phyloP scores from a whole-genome alignment of 37 sponge, comb jelly and placozoan genomes.

The Beroe ovata region DNA sequence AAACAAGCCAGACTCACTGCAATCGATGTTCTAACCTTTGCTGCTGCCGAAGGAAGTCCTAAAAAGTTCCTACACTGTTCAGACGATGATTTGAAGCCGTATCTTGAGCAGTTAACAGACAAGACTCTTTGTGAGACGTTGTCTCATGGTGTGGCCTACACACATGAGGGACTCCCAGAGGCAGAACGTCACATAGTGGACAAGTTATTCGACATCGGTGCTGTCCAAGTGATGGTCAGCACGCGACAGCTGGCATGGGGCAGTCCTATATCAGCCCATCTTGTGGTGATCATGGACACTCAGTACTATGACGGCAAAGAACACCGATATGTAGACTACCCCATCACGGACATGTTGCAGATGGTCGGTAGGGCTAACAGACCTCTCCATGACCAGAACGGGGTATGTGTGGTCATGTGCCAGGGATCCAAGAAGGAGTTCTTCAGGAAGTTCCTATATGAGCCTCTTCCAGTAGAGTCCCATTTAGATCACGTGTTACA shows the following conservation, averaged over 20 bases:
- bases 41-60: constrained; percentile 86
- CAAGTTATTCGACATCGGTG: constrained; percentile 86
- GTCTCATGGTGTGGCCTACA: constrained; percentile 89
- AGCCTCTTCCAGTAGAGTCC: constrained; percentile 98
- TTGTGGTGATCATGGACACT: constrained; percentile 98
- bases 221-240: constrained; percentile 83
- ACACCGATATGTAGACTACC: constrained; percentile 98
- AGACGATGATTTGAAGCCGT: constrained; percentile 76
- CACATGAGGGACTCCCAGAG: constrained; percentile 94
- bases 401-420: constrained; percentile 89
- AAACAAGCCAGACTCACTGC: constrained; percentile 96
- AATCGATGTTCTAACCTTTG: constrained; percentile 90
- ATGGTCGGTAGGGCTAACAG: constrained; percentile 93
- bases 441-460: constrained; percentile 98
- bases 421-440: constrained; percentile 97
- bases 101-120: constrained; percentile 87
- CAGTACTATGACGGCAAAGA: constrained; percentile 94
- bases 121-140: constrained; percentile 94
- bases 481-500: constrained; percentile 96
- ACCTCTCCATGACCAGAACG: constrained; percentile 78
- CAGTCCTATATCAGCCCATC: constrained; percentile 76
- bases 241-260: constrained; percentile 89
- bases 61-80: constrained; percentile 94
- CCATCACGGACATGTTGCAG: constrained; percentile 90
- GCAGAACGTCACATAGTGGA: constrained; percentile 85